Base-by-base conservation (phyloP, 2,113 vertebrate species). In the Sapajus apella region DNA sequence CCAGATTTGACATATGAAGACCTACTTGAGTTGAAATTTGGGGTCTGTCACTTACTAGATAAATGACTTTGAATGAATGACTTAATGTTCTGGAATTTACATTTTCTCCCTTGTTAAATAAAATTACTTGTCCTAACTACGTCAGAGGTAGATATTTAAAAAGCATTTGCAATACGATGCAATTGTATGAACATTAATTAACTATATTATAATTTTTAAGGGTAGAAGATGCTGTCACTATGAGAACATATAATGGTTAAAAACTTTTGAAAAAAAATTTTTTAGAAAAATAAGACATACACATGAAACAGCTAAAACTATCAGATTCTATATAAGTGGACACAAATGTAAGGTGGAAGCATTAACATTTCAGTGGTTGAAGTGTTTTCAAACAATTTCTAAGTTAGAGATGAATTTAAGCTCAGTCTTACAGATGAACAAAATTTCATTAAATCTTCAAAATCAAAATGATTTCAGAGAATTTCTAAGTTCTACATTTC, bases 371-470 rank as follows among this genome's bases (percentile, higher is more conserved):
- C 52, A 37, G 43, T 35, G 12, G 52, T 52, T 88, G 2, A 87
- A 72, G 0, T 85, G 32, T 25, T 85, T 87, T 52, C 45, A 5
- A 90, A 64, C 11, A 58, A 13, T 79, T 95, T 72, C 13, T 81
- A 76, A 80, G 72, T 18, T 32, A 80, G n/a, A 76, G 27, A 6
- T 81, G 43, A 47, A 94, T 61, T 37, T 68, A 89, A 66, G 17
- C 68, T 88, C 58, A 58, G n/a, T 73, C 12, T 47, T 85, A 66
- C 0, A n/a, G n/a, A 61, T 8, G 6, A 87, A 87, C 56, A 68
- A 56, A 76, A 90, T 90, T 92, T 75, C 2, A 90, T 61, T 91
- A 89, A 82, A 87, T 79, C 8, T 88, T 72, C 50, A 85, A 37
- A 85, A 88, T 77, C 21, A 91, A 86, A 72, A 76, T 61, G 14